Base-by-base conservation (phyloP, 1,140 invertebrate species). In the Diabrotica undecimpunctata region DNA sequence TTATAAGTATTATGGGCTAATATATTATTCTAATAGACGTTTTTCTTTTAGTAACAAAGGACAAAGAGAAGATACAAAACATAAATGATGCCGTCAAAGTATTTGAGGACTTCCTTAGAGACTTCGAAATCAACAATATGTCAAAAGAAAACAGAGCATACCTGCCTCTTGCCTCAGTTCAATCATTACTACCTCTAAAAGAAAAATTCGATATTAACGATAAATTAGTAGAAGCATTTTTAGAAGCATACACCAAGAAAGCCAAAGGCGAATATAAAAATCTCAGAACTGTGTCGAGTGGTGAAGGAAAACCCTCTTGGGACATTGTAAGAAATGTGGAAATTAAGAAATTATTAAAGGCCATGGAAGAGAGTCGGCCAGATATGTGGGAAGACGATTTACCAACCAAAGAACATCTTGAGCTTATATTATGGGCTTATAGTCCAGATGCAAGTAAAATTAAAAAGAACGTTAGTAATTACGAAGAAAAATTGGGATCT, bases 181-280 rank as follows among this genome's bases (percentile, higher is more conserved):
- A 78, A 64, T 58, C 71, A 5, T 70, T 80, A 41, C 65, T 78
- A 11, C 75, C 78, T 53, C 67, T 80, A 6, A 74, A 72, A 67
- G 66, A 75, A 52, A 70, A 75, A 61, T 75, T 74, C 61, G 69
- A 72, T 39, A 61, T 79, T 38, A 66, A 74, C 52, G 70, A 80
- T 13, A 75, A 79, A 46, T 46, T 80, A 58, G 71, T 71, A 2
- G 79, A 81, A 41, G 72, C 71, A 36, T 86, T 86, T 73, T 75
- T 84, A 54, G 78, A 78, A 8, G 83, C 82, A 7, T 86, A 85
- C 69, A 75, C 74, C 61, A 54, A 81, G 79, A 67, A 69, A 41
- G 86, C 84, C 7, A 82, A 81, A 38, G 86, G 86, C 6, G 85
- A 87, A 61, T 87, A 87, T 72, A 87, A 88, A 72, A 83, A 85